These are phyloP conservation scores for Orthosia gracilis DNA, from an alignment of 2,888 invertebrate genomes.

Conservation along the genomic window DNA sequence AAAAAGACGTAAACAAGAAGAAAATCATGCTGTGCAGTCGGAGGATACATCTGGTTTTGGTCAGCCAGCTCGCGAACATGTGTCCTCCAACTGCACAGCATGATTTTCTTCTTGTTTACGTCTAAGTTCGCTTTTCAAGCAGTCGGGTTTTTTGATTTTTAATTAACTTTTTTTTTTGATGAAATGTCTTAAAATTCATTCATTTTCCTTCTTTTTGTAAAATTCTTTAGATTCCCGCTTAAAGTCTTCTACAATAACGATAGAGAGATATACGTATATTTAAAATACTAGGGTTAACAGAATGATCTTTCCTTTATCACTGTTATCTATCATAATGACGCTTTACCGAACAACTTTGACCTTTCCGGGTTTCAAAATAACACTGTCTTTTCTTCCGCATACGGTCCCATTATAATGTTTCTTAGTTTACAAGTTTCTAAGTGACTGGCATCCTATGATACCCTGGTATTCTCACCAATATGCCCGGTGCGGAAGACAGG, in stretches of 20 bases:
- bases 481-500: conserved; percentile 23
- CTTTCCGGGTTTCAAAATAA: conserved; percentile 15
- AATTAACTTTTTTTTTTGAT: too few species aligned
- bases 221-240: background rate
- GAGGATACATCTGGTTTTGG: too few species aligned
- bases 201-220: background rate
- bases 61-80: too few species aligned
- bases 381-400: background rate
- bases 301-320: conserved; percentile 12
- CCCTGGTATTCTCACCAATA: conserved; percentile 3
- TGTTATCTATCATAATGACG: conserved; percentile 11
- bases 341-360: conserved; percentile 1
- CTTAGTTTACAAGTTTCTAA: background rate
- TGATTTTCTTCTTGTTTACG: too few species aligned
- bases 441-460: background rate
- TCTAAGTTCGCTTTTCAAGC: too few species aligned
- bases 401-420: background rate
- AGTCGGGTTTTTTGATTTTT: too few species aligned
- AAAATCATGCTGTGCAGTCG: too few species aligned
- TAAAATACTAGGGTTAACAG: background rate
- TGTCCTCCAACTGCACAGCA: too few species aligned
- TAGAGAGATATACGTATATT: background rate
- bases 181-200: background rate
- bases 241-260: background rate
- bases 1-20: too few species aligned